Conservation (phyloP, 2,888 invertebrate genomes). For the Tipula helvola region DNA sequence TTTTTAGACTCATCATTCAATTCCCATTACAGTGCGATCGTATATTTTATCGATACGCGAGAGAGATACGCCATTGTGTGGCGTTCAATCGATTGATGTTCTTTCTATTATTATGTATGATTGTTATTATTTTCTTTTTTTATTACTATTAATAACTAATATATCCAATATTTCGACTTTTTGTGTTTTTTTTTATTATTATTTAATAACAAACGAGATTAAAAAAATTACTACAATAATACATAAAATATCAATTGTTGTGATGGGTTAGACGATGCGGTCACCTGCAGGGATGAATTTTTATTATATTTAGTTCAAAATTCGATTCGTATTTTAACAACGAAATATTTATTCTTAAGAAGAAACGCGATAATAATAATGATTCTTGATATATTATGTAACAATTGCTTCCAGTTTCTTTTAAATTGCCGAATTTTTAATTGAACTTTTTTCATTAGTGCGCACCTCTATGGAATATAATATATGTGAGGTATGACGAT, state of each 20-base stretch:
- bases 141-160: neutral
- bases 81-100: neutral
- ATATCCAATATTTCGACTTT: neutral
- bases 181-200: neutral
- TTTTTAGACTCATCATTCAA: neutral
- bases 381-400: neutral
- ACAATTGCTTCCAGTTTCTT: neutral
- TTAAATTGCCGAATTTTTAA: neutral
- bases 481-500: no score
- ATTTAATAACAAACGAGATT: neutral
- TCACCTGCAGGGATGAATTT: conserved; percentile 7
- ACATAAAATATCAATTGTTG: conserved; percentile 4
- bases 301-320: neutral
- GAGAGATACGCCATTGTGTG: neutral
- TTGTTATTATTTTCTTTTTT: neutral
- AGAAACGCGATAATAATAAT: neutral
- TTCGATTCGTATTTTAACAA: neutral
- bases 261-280: neutral
- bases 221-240: neutral
- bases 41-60: neutral
- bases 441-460: neutral
- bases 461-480: neutral
- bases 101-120: neutral
- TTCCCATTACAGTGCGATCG: neutral
- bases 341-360: neutral